Conservation (phyloP, 1,140 invertebrate genomes). For the Xylocopa sonorina region DNA sequence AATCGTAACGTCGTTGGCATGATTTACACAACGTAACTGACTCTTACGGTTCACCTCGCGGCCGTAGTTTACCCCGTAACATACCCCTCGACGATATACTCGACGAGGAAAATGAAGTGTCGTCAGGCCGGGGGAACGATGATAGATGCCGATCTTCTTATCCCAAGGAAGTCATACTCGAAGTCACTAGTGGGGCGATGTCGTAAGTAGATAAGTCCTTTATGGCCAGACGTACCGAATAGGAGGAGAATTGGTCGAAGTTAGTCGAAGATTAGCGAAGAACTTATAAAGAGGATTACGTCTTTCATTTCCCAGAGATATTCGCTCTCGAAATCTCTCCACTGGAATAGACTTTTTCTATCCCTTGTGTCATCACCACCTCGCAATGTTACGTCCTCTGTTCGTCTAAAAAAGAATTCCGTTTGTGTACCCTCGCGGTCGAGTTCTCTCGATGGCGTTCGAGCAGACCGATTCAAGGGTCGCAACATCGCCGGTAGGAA, state of each 20-base stretch:
- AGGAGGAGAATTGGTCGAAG: background rate
- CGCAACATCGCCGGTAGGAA: background rate
- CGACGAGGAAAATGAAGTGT: background rate
- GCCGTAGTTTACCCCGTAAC: background rate
- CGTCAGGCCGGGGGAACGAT: background rate
- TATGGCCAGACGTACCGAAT: background rate
- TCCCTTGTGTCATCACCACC: background rate
- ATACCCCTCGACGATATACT: background rate
- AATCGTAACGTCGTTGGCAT: background rate
- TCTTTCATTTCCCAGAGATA: background rate
- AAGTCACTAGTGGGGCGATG: background rate
- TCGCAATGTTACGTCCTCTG: background rate
- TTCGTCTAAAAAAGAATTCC: no score
- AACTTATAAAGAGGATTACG: background rate
- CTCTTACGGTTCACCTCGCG: no score
- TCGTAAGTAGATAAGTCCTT: constrained; percentile 35
- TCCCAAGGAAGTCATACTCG: background rate
- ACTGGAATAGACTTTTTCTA: background rate
- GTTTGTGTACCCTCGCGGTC: no score
- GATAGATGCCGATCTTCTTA: constrained; percentile 16
- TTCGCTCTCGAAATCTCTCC: background rate
- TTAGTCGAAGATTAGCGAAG: background rate
- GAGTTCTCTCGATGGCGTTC: background rate
- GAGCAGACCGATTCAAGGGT: background rate
- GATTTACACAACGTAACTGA: background rate